Evolutionary conservation across 2,113 vertebrate species (phyloP).

Genomic region (Xenus cinereus): DNA sequence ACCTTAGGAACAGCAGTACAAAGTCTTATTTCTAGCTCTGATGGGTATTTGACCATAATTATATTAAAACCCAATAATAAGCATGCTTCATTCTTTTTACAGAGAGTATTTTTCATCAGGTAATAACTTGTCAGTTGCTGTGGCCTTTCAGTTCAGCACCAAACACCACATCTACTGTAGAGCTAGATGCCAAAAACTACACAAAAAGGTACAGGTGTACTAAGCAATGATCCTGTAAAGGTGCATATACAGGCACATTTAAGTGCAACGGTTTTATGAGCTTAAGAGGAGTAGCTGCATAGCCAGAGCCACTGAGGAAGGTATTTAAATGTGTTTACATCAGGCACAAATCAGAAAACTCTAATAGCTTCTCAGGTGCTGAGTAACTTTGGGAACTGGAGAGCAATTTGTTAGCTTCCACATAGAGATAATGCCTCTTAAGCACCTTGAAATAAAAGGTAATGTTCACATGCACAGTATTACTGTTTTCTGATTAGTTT

Average conservation of each 20-base stretch:
- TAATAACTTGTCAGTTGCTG: background rate
- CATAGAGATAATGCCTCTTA: background rate
- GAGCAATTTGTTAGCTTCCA: background rate
- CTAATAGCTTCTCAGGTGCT: background rate
- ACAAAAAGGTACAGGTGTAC: background rate
- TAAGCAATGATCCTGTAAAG: background rate
- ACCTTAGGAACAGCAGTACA: background rate
- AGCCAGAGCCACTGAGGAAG: background rate
- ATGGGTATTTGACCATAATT: background rate
- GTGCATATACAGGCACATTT: background rate
- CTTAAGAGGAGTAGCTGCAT: background rate
- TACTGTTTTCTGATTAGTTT: background rate
- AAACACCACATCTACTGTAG: background rate
- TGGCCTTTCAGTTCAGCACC: background rate
- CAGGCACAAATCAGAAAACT: background rate
- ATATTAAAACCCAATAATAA: background rate
- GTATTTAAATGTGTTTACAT: background rate
- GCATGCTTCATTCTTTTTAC: background rate
- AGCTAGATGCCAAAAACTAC: background rate
- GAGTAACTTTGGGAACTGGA: background rate
- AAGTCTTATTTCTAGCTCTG: background rate
- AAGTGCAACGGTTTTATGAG: background rate
- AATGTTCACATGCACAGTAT: background rate
- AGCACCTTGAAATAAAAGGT: background rate
- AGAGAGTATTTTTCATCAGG: background rate